Percentiles rank a stretch among this genome's conserved stretches.
Conservation (phyloP, 2,888 invertebrate genomes). For the Idaea straminata region DNA sequence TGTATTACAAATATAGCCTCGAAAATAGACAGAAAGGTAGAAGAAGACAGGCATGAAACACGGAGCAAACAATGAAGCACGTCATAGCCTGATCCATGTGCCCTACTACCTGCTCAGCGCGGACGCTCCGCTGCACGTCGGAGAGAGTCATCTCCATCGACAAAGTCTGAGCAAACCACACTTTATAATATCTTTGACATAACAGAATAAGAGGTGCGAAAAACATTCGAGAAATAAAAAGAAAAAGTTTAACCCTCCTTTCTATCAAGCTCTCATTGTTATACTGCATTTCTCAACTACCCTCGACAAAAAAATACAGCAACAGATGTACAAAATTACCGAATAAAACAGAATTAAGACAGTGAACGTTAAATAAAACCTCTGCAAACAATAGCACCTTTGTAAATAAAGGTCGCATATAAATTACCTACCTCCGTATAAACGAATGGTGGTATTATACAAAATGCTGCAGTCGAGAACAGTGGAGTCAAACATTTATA, state of each 20-base stretch:
- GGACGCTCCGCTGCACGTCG: too few species aligned
- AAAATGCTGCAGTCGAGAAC: slow-evolving; percentile 48
- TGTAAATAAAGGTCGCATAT: slow-evolving; percentile 32
- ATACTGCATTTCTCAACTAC: background rate
- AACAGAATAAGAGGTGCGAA: background rate
- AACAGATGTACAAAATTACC: slow-evolving; percentile 1
- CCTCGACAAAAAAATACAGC: background rate
- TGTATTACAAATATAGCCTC: too few species aligned
- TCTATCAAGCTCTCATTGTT: background rate
- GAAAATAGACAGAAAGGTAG: too few species aligned
- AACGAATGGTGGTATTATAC: slow-evolving; percentile 53
- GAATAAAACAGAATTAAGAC: slow-evolving; percentile 14
- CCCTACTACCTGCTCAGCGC: too few species aligned
- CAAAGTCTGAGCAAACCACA: too few species aligned
- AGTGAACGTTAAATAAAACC: slow-evolving; percentile 21
- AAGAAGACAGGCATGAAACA: too few species aligned
- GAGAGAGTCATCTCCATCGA: too few species aligned
- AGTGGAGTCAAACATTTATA: slow-evolving; percentile 18
- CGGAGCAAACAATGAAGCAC: too few species aligned
- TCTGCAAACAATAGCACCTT: slow-evolving; percentile 30
- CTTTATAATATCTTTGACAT: too few species aligned
- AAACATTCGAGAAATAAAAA: background rate
- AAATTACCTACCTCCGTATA: slow-evolving; percentile 45
- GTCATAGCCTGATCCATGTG: too few species aligned
- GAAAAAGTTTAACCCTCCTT: background rate